phyloP scores from a whole-genome alignment of 2,797 vertebrate genomes.

The Leptoclinus maculatus region DNA sequence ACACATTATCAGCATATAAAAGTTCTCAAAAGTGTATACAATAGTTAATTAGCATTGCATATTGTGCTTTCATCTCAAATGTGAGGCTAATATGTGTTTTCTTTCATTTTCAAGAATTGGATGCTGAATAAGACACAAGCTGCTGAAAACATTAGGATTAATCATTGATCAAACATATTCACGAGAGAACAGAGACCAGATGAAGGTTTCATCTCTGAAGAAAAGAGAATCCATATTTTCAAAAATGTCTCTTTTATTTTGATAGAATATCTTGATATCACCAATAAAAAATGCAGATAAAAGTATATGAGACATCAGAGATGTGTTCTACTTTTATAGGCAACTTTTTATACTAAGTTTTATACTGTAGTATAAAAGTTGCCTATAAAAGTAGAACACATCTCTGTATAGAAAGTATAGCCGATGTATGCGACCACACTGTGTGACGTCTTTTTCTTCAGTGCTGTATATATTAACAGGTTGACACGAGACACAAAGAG shows the following conservation, averaged over 20 bases:
- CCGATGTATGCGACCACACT: too few relatives aligned
- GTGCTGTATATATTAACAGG: neutral
- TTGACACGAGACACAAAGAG: neutral
- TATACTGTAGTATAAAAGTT: neutral
- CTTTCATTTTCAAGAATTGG: neutral
- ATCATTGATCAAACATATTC: neutral
- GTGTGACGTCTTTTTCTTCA: neutral
- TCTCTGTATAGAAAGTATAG: neutral
- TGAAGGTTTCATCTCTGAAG: neutral
- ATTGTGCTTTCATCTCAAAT: neutral
- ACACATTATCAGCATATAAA: too few relatives aligned
- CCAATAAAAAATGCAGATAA: constrained; percentile 3
- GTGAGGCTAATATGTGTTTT: neutral
- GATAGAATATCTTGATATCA: neutral
- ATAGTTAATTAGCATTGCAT: too few relatives aligned
- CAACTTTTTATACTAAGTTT: neutral
- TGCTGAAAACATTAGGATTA: neutral
- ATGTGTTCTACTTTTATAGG: neutral
- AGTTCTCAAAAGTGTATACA: too few relatives aligned
- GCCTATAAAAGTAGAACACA: too few relatives aligned
- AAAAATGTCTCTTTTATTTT: neutral
- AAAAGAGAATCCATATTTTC: neutral
- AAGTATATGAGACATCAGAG: constrained; percentile 5
- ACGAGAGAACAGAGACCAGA: neutral
- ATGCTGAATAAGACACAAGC: neutral